These are phyloP conservation scores for Atherix ibis DNA, from an alignment of 2,888 invertebrate species.

Conservation along the genomic window DNA sequence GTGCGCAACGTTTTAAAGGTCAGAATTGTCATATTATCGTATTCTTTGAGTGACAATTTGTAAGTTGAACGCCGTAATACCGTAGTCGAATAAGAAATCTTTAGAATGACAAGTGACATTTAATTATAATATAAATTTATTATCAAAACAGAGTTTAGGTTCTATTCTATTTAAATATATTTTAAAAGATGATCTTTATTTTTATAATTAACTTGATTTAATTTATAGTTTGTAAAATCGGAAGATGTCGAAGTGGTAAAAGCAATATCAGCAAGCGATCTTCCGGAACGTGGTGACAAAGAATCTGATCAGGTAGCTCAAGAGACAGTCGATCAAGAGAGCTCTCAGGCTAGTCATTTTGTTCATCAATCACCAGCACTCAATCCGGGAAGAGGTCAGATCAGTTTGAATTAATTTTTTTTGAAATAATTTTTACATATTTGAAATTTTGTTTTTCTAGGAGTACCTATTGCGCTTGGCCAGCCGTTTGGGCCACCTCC, in stretches of 20 bases:
- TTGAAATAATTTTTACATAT: background rate
- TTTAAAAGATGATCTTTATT: background rate
- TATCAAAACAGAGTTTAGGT: too few species aligned
- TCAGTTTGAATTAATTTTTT: background rate
- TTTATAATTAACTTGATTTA: constrained; percentile 1
- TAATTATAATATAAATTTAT: too few species aligned
- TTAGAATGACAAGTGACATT: too few species aligned
- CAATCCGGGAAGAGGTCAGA: constrained; percentile 22
- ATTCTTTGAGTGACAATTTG: background rate
- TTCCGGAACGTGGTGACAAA: constrained; percentile 41
- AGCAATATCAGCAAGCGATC: constrained; percentile 38
- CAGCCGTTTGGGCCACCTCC: constrained; percentile 40
- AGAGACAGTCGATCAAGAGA: constrained; percentile 50
- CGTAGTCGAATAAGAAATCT: background rate
- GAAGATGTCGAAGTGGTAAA: constrained; percentile 52
- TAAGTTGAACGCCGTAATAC: background rate
- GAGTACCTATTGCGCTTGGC: constrained; percentile 24
- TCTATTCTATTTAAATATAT: background rate
- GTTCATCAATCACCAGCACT: constrained; percentile 30
- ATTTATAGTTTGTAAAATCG: constrained; percentile 25
- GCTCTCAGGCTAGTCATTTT: constrained; percentile 22
- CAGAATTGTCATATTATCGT: too few species aligned
- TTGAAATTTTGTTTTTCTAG: background rate
- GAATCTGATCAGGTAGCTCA: constrained; percentile 54
- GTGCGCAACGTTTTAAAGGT: too few species aligned